Evolutionary conservation across 2,113 vertebrate genomes (phyloP), one percentile per base, ranked within the genome.

Genomic region (Dolichallabes microphthalmus): DNA sequence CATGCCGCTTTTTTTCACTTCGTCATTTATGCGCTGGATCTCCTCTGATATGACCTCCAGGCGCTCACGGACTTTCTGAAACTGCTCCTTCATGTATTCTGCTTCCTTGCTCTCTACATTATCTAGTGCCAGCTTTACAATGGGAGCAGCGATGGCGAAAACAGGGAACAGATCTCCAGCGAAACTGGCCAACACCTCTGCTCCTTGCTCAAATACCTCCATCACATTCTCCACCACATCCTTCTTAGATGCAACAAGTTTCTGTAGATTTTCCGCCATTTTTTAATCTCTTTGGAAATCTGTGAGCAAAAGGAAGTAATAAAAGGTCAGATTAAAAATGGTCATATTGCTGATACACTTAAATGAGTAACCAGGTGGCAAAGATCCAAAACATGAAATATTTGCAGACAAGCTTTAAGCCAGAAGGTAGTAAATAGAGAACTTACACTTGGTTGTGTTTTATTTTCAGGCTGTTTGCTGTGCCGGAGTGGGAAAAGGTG

Each of bases 71-170:
- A 95, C 94, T 87, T 92, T 95, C 90, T 95, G 93, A 68, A 95
- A 95, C 90, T 95, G 94, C 68, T 95, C 92, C 87, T 92, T 95
- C 94, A 95, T 95, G 92, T 90, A 95, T 0, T n/a, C 60, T 0
- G 94, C 94, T 88, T 95, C 94, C 87, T 94, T 93, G 91, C 94
- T 95, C 55, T 95, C 94, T 64, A 95, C 93, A 1, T 95, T 94
- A 90, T 95, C 94, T 68, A 94, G 89, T 22, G 92, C 93, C 25
- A 95, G 89, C 80, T 88, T 94, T 6, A 95, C 91, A 0, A 95
- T 90, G 0, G 94, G 94, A 5, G 94, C 95, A 0, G 94, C 95
- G 6, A 95, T 94, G 89, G 94, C 64, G 74, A 95, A 95, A 20
- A 95, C 80, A 0, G 95, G 95, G 90, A 95, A 95, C 22, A 95